Evolutionary conservation across 2,888 invertebrate genomes (phyloP), one percentile per base, ranked within the genome.

Genomic region (Yponomeuta sedellus): DNA sequence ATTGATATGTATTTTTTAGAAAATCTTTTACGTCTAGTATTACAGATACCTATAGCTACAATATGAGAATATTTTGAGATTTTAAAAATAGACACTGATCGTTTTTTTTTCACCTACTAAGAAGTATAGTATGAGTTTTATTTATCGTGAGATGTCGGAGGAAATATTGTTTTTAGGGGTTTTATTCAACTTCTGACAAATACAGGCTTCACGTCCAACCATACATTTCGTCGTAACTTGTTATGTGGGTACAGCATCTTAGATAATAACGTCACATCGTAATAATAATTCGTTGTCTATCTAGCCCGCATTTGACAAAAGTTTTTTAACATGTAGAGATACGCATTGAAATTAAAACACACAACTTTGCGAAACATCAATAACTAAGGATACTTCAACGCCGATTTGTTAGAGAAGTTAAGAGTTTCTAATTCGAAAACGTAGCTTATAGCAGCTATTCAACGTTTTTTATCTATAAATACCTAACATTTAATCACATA

Each of bases 221-320:
- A 6, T 16, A 57, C 28, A 22, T 8, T 52, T 64, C 52, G 19
- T 64, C 2, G 12, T 22, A 44, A 20, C 20, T 64, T 56, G 12
- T 20, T 19, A 58, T 58, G 57, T 57, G 22, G 22, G 20, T 19
- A 58, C 22, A 22, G 12, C 40, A 20, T 61, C 10, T 61, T 16
- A 61, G 34, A 16, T 28, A 28, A 16, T 16, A 61, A n/a, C 61
- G 4, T 34, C 34, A 61, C 61, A 61, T 63, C 20, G 76, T 52
- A 70, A 74, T 65, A 67, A 67, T 85, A 85, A 86, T 88, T 89
- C 89, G 89, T 89, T 89, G 89, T 89, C 79, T 77, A 73, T 71
- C 75, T 85, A 86, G 89, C 90, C 89, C 84, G 88, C 88, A 88
- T 89, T 88, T 88, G 89, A 84, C 88, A 88, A 80, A 88, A 89